phyloP scores from a whole-genome alignment of 2,888 invertebrate species.

The Apocheima hispidaria region DNA sequence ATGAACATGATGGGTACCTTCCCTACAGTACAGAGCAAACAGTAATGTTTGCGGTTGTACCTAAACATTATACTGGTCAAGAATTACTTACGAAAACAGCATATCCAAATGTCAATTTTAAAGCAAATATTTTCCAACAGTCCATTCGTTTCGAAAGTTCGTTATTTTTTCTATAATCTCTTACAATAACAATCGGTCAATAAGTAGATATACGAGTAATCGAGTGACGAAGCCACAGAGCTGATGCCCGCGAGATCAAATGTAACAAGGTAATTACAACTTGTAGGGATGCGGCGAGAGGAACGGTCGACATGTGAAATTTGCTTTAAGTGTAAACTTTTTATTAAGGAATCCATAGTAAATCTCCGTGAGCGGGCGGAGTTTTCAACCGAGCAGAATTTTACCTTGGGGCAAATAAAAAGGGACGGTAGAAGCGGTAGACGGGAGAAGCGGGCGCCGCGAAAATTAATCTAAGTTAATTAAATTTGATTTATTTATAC shows the following conservation, averaged over 20 bases:
- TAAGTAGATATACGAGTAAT: slow-evolving; percentile 41
- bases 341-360: slow-evolving; percentile 82
- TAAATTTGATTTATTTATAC: slow-evolving; percentile 86
- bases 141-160: not conserved
- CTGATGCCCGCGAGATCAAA: slow-evolving; percentile 58
- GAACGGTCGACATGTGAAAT: slow-evolving; percentile 70
- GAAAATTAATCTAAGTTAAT: slow-evolving; percentile 86
- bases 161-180: not conserved
- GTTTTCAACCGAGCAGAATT: slow-evolving; percentile 68
- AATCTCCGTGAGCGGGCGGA: slow-evolving; percentile 61
- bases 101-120: slow-evolving; percentile 9
- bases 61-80: slow-evolving; percentile 4
- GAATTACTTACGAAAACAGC: slow-evolving; percentile 11
- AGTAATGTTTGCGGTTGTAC: slow-evolving; percentile 8
- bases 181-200: slow-evolving; percentile 14
- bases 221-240: slow-evolving; percentile 51
- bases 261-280: slow-evolving; percentile 68
- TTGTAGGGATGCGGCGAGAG: slow-evolving; percentile 67
- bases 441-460: slow-evolving; percentile 64
- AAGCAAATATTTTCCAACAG: not conserved
- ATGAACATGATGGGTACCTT: not conserved
- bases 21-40: not conserved
- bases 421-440: slow-evolving; percentile 66
- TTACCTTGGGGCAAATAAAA: slow-evolving; percentile 78
- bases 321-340: slow-evolving; percentile 79